Evolutionary conservation across 2,113 vertebrate genomes (phyloP).

Genomic region (Atherinomorus stipes): DNA sequence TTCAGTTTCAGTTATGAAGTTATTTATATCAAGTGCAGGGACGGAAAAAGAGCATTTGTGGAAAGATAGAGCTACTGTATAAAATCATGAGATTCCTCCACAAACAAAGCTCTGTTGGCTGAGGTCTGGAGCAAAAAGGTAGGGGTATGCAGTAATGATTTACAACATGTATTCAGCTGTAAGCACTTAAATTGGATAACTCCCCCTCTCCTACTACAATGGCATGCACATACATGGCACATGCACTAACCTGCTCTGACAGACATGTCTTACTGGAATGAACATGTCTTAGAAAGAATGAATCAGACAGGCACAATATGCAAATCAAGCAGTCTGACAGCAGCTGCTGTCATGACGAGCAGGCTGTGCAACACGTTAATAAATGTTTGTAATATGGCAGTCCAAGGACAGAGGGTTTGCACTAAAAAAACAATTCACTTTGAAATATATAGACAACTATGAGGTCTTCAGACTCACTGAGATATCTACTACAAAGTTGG

Average conservation of each 20-base stretch:
- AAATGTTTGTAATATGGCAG: background rate
- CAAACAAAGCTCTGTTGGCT: constrained; percentile 23
- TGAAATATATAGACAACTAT: too few species aligned
- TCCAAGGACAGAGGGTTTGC: background rate
- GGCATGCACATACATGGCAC: background rate
- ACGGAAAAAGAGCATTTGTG: background rate
- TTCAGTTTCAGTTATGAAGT: background rate
- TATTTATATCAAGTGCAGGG: constrained; percentile 17
- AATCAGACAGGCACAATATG: constrained; percentile 19
- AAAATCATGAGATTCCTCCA: constrained; percentile 7
- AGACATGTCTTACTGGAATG: constrained; percentile 31
- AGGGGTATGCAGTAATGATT: background rate
- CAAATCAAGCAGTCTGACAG: constrained; percentile 21
- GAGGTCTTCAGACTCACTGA: too few species aligned
- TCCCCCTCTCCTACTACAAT: background rate
- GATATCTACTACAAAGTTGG: too few species aligned
- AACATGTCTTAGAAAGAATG: constrained; percentile 13
- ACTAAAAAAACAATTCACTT: background rate
- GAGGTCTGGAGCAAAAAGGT: background rate
- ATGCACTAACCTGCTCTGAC: constrained; percentile 40
- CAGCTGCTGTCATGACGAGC: background rate
- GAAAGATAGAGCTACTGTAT: background rate
- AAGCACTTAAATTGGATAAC: constrained; percentile 5
- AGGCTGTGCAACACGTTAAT: background rate
- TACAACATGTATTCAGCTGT: background rate